Evolutionary conservation across 2,888 invertebrate genomes (phyloP).

Genomic region (Lithodes maja): DNA sequence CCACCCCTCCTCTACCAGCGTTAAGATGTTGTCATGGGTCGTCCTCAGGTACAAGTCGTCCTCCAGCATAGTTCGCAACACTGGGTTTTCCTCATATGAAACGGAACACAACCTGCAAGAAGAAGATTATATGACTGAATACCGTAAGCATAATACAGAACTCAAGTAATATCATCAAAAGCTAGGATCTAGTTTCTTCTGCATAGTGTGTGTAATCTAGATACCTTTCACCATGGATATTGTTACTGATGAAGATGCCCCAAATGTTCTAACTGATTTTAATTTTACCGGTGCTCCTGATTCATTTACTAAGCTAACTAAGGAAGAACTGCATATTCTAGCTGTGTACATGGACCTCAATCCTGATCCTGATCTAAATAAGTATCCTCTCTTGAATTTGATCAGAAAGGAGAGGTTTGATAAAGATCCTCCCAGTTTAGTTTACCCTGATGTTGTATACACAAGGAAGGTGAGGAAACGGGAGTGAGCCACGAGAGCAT

Average conservation of each 20-base stretch:
- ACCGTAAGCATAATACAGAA: background rate
- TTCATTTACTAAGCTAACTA: background rate
- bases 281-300: background rate
- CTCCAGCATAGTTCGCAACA: slow-evolving; percentile 60
- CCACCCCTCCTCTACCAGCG: slow-evolving; percentile 55
- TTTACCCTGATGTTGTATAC: background rate
- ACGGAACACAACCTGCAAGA: slow-evolving; percentile 31
- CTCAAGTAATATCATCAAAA: no score
- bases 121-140: background rate
- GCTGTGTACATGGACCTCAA: background rate
- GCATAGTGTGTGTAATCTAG: no score
- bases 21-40: slow-evolving; percentile 25
- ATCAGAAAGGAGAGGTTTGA: background rate
- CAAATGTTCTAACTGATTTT: background rate
- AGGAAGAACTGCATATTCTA: background rate
- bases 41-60: slow-evolving; percentile 46
- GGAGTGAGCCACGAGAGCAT: background rate
- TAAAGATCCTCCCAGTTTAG: background rate
- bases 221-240: no score
- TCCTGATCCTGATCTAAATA: background rate
- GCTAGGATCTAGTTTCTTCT: no score
- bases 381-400: background rate
- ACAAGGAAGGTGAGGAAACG: background rate
- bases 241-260: background rate
- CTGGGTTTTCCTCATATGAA: slow-evolving; percentile 52